Percentiles rank a stretch among this genome's conserved stretches.
phyloP scores from a whole-genome alignment of 2,888 invertebrate genomes.

The Aethes cnicana region DNA sequence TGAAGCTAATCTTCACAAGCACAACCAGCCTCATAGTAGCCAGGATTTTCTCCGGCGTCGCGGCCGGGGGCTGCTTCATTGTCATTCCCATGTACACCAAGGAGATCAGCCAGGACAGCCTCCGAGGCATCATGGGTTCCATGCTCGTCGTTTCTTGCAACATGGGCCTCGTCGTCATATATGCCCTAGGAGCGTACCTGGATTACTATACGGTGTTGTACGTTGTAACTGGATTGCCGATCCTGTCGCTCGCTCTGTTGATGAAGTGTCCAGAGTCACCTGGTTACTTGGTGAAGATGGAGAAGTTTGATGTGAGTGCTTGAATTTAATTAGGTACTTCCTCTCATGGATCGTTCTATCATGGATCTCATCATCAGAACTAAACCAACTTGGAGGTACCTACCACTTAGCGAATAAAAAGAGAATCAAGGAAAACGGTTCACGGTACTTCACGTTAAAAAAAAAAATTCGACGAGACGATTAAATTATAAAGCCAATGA shows the following conservation, averaged over 20 bases:
- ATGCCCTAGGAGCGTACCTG: constrained; percentile 56
- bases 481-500: too few relatives aligned
- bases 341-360: too few relatives aligned
- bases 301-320: constrained; percentile 55
- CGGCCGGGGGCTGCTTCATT: constrained; percentile 58
- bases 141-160: constrained; percentile 52
- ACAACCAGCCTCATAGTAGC: constrained; percentile 49
- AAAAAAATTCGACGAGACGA: too few relatives aligned
- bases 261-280: constrained; percentile 64
- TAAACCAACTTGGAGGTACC: too few relatives aligned
- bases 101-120: constrained; percentile 61
- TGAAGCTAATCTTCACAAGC: constrained; percentile 50
- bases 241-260: constrained; percentile 50
- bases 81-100: constrained; percentile 60
- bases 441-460: too few relatives aligned
- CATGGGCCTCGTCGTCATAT: constrained; percentile 53
- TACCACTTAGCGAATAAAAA: too few relatives aligned
- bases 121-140: constrained; percentile 57
- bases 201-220: constrained; percentile 54
- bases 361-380: too few relatives aligned
- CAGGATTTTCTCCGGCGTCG: constrained; percentile 50
- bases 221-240: constrained; percentile 47
- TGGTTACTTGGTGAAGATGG: constrained; percentile 56
- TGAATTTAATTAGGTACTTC: too few relatives aligned
- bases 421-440: too few relatives aligned